Base-by-base conservation (phyloP, 2,113 vertebrate species). In the Odocoileus hemionus region DNA sequence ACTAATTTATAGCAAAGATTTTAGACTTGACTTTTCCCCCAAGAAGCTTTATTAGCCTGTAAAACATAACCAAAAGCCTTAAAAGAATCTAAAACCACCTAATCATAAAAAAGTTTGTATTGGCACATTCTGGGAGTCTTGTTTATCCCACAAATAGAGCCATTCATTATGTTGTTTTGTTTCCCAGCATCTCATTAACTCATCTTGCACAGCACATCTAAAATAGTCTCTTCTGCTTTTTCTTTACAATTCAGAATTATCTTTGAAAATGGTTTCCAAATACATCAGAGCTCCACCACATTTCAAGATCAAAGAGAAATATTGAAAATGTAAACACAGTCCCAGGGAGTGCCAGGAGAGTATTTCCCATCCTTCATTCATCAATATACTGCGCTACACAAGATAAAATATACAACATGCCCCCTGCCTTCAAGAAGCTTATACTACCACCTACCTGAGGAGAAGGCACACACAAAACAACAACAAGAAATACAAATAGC, bases 61-160 rank as follows among this genome's bases (percentile, higher is more conserved):
- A 94, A 96, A 97, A 85, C 36, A 50, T 84, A 60, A 89, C 82
- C 43, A 89, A 95, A 95, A 50, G 23, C 33, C 45, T 82, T 70
- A 86, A 89, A 93, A 94, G 85, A 80, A 64, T 86, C 30, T 98
- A 82, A 60, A 94, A 91, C 57, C 30, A 91, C 80, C 86, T 95
- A 94, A 95, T 97, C 85, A 93, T 57, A 88, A 89, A 85, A 36
- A 91, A 95, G 93, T 96, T 94, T 70, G 12, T 89, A 89, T 58
- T 95, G 94, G 84, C 86, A 93, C 10, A 96, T 92, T 90, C 3
- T 55, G 14, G 45, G 23, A 88, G 36, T 61, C 2, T 54, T 88
- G 43, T 94, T 97, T 97, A 98, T 95, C 33, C 93, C 61, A 84
- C 86, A 97, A 95, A 91, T 80, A 97, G 96, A 95, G 86, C n/a